Percentiles rank a stretch among this genome's conserved stretches.
Evolutionary conservation across 2,113 vertebrate species (phyloP).

Genomic region (Philantomba maxwellii): DNA sequence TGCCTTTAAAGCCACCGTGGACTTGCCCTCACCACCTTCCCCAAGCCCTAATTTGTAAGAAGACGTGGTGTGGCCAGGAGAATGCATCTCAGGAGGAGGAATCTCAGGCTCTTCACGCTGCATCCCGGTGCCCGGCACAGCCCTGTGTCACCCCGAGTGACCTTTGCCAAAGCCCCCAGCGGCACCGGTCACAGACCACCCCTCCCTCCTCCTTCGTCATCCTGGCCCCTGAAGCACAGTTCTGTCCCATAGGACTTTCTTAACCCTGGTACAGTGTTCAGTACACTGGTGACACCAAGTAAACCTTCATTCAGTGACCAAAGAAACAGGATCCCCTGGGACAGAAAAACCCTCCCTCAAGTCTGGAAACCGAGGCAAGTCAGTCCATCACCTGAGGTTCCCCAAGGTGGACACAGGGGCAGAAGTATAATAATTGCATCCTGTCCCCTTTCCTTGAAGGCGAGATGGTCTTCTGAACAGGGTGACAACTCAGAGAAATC

Average conservation of each 20-base stretch:
- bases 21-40: not conserved
- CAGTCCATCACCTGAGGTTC: not conserved
- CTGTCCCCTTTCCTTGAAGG: not conserved
- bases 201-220: too few relatives aligned
- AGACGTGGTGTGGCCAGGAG: rapidly evolving
- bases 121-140: too few relatives aligned
- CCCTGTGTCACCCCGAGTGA: rapidly evolving
- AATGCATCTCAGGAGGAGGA: not conserved
- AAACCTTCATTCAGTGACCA: not conserved
- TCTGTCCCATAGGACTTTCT: not conserved
- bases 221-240: not conserved
- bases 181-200: rapidly evolving
- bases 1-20: not conserved
- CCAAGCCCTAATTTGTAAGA: not conserved
- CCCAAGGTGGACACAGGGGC: not conserved
- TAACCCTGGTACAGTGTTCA: not conserved
- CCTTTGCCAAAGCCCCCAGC: rapidly evolving
- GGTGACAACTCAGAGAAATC: not conserved
- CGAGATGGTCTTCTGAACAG: not conserved
- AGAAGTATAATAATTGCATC: not conserved
- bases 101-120: too few relatives aligned
- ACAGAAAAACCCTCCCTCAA: not conserved
- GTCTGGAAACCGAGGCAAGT: not conserved
- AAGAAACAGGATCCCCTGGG: not conserved
- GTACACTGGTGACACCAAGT: not conserved